These are phyloP conservation scores for Lepidochitona cinerea DNA, from an alignment of 2,888 invertebrate species.

Conservation along the genomic window DNA sequence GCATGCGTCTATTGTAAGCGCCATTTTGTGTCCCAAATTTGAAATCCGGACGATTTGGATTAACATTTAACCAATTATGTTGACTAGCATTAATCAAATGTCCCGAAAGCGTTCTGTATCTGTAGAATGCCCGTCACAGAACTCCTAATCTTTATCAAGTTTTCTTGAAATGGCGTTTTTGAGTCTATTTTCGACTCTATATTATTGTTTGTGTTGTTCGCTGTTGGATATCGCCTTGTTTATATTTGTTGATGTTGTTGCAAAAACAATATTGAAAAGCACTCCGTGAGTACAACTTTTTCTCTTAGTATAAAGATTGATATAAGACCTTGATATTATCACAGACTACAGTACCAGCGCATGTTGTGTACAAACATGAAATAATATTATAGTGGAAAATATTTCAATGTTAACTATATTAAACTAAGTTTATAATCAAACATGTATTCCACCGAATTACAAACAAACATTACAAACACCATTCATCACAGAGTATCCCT, in stretches of 20 bases:
- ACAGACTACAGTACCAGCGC: too few relatives aligned
- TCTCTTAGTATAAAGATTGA: too few relatives aligned
- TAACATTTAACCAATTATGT: neutral
- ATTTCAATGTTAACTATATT: too few relatives aligned
- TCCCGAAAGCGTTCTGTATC: neutral
- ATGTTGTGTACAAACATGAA: too few relatives aligned
- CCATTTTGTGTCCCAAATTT: conserved; percentile 50
- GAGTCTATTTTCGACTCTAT: conserved; percentile 30
- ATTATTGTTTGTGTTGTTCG: conserved; percentile 34
- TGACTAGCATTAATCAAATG: neutral
- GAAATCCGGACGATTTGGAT: conserved; percentile 16
- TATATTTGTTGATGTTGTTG: conserved; percentile 52
- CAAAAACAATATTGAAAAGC: conserved; percentile 51
- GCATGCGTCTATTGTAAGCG: conserved; percentile 35
- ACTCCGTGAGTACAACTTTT: conserved; percentile 54
- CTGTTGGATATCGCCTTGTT: conserved; percentile 52
- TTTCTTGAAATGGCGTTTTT: conserved; percentile 17
- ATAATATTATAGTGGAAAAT: too few relatives aligned
- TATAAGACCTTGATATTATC: too few relatives aligned
- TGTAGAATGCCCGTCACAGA: neutral
- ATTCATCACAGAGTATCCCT: too few relatives aligned
- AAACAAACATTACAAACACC: too few relatives aligned
- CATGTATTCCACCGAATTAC: too few relatives aligned
- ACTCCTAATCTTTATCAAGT: neutral
- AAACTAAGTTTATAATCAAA: too few relatives aligned